phyloP scores from a whole-genome alignment of 2,888 invertebrate species.

The Latheticus oryzae region DNA sequence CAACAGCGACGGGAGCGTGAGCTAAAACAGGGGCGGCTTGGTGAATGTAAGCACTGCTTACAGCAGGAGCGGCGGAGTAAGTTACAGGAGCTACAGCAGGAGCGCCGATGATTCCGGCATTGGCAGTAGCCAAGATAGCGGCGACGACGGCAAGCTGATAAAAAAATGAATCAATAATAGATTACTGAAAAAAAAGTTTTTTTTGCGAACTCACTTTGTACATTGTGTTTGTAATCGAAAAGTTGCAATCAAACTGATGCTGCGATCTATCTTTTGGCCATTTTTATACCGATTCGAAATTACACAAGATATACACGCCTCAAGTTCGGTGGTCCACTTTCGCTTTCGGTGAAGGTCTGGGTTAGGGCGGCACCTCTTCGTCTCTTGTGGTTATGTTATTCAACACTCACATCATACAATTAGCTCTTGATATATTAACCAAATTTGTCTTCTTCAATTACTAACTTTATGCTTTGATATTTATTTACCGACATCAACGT shows the following conservation, averaged over 20 bases:
- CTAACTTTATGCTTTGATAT: too few species aligned
- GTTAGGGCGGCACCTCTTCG: conserved; percentile 55
- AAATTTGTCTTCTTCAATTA: neutral
- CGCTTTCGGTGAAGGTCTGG: conserved; percentile 63
- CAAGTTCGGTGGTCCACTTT: conserved; percentile 60
- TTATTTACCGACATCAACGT: too few species aligned
- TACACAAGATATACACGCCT: conserved; percentile 46
- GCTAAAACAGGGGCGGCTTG: conserved; percentile 44
- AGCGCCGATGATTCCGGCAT: conserved; percentile 69
- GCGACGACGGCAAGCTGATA: conserved; percentile 69
- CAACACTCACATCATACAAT: conserved; percentile 26
- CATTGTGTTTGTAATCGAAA: conserved; percentile 57
- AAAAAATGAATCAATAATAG: too few species aligned
- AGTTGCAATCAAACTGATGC: conserved; percentile 55
- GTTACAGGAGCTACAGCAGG: conserved; percentile 50
- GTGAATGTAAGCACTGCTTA: conserved; percentile 50
- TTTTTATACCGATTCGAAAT: conserved; percentile 55
- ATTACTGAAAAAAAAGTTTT: neutral
- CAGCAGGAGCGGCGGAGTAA: conserved; percentile 62
- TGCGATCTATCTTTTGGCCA: conserved; percentile 43
- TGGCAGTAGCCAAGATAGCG: conserved; percentile 71
- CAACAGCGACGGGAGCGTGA: conserved; percentile 60
- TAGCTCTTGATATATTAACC: conserved; percentile 16
- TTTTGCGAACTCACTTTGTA: conserved; percentile 56
- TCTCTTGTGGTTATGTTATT: conserved; percentile 38